Base-by-base conservation (phyloP, 1,140 invertebrate species). In the Drosophila burlai region DNA sequence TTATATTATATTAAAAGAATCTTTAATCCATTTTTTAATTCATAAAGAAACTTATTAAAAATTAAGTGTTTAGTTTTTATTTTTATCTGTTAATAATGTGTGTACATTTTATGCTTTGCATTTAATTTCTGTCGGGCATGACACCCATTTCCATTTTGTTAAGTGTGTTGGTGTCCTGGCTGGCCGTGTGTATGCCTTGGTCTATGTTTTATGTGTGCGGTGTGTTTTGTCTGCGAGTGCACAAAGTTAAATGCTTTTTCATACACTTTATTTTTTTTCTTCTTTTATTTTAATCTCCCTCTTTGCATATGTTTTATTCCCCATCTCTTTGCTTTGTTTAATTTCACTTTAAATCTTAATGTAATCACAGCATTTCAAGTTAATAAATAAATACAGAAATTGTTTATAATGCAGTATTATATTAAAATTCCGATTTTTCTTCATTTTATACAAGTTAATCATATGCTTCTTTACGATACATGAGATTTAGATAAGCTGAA, bases 221-320 rank as follows among this genome's bases (percentile, higher is more conserved):
- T 75, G 49, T 75, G 57, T 52, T 68, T 80, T 68, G 62, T 52
- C 58, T 69, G 71, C 54, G 18, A 76, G 45, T 81, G 72, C 60
- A 71, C 64, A 71, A 65, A 81, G 79, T 81, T 76, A 81, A 81
- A 81, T 80, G 59, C 24, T 75, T 68, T 76, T 80, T 69, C 46
- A 69, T 62, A 66, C 59, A 76, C 50, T 40, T 10, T 11, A 50
- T 29, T 31, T 29, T 50, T 50, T 50, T n/a, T 3, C 24, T 1
- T 1, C 4, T 3, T 4, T 16, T n/a, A 29, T n/a, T 43, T 46
- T 45, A 16, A 24, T 24, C n/a, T 46, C n/a, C 29, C 18, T 15
- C 24, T 16, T 15, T 45, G 9, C 55, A 3, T 29, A 10, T 18
- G 21, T 24, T 29, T 59, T 40, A 24, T 24, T 24, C 24, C 24